These are phyloP conservation scores for Pseudomyrmex concolor DNA, from an alignment of 1,140 invertebrate species.

Conservation along the genomic window DNA sequence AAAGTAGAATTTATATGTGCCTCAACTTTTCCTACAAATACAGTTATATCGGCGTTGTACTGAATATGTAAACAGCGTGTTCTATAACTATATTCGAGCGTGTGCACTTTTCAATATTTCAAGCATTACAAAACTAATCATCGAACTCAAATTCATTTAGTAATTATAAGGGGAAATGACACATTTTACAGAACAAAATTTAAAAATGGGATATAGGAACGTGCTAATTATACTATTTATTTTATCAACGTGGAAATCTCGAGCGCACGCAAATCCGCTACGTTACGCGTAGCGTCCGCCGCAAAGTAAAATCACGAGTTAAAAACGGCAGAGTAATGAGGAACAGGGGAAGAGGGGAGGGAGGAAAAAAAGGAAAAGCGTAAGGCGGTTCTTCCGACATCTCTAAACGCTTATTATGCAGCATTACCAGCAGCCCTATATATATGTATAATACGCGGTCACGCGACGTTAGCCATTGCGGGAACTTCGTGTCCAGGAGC, in stretches of 20 bases:
- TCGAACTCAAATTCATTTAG: background rate
- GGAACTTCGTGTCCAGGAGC: slow-evolving; percentile 67
- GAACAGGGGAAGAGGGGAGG: slow-evolving; percentile 29
- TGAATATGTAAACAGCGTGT: too few relatives aligned
- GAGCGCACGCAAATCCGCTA: background rate
- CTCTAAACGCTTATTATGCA: slow-evolving; percentile 83
- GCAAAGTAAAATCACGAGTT: slow-evolving; percentile 38
- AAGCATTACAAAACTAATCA: too few relatives aligned
- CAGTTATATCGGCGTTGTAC: background rate
- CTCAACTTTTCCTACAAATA: background rate
- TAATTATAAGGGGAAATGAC: background rate
- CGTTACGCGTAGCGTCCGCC: slow-evolving; percentile 45
- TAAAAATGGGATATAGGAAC: background rate
- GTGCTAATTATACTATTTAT: background rate
- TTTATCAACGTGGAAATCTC: slow-evolving; percentile 18
- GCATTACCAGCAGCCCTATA: slow-evolving; percentile 77
- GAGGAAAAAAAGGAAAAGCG: slow-evolving; percentile 51
- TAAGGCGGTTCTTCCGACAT: slow-evolving; percentile 72
- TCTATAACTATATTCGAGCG: too few relatives aligned
- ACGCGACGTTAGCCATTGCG: slow-evolving; percentile 77
- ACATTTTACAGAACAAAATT: background rate
- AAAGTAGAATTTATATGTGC: background rate
- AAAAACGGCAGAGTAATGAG: slow-evolving; percentile 37
- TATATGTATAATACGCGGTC: slow-evolving; percentile 79
- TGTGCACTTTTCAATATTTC: too few relatives aligned